Conservation (phyloP, 2,888 invertebrate genomes). For the Acanthosoma haemorrhoidale region DNA sequence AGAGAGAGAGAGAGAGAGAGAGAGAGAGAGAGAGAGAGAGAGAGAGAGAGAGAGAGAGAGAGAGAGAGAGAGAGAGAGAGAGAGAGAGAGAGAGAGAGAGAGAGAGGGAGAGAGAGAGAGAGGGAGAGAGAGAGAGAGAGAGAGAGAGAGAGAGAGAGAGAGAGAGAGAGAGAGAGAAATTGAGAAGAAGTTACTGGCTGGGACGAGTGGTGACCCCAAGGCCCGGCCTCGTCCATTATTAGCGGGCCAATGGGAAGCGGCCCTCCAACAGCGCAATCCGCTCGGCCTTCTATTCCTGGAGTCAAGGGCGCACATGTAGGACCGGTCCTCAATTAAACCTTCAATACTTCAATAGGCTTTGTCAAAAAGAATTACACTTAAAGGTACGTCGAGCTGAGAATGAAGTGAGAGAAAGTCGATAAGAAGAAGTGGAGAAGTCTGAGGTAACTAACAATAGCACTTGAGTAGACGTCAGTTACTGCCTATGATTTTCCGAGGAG, state of each 20-base stretch:
- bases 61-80: not conserved
- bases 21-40: not conserved
- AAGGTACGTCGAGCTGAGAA: too few species aligned
- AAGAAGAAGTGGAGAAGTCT: too few species aligned
- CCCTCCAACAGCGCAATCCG: slow-evolving; percentile 13
- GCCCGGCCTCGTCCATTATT: slow-evolving; percentile 15
- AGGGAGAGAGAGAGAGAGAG: too few species aligned
- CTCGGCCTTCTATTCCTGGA: slow-evolving; percentile 1
- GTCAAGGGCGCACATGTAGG: slow-evolving; percentile 6
- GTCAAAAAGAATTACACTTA: too few species aligned
- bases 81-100: slow-evolving; percentile 3
- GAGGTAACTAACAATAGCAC: too few species aligned
- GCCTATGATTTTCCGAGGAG: too few species aligned
- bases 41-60: not conserved
- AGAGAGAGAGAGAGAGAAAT: not conserved
- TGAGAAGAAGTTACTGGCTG: not conserved
- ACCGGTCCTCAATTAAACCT: too few species aligned
- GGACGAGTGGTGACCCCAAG: not conserved
- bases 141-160: too few species aligned
- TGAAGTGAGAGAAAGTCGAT: too few species aligned
- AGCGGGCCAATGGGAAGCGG: slow-evolving; percentile 15
- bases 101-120: not conserved
- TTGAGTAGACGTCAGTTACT: too few species aligned
- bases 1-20: not conserved
- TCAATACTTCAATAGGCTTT: too few species aligned